phyloP scores from a whole-genome alignment of 1,140 invertebrate genomes.

The Subanguina moxae region DNA sequence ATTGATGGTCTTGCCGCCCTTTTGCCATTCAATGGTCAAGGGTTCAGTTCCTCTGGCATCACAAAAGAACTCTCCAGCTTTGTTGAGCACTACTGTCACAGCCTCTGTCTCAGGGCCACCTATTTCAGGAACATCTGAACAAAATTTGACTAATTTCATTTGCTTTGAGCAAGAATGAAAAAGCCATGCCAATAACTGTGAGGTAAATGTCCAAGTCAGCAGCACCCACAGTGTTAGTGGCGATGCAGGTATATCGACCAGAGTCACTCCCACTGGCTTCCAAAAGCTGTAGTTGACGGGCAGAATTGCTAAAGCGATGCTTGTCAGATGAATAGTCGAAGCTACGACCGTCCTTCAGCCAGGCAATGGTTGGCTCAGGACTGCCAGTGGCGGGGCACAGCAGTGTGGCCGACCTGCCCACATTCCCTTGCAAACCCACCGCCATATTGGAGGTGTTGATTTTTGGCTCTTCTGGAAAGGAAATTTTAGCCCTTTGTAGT shows the following conservation, averaged over 20 bases:
- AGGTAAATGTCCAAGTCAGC: conserved; percentile 48
- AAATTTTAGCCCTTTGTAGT: background rate
- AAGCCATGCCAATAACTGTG: conserved; percentile 31
- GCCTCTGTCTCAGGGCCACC: conserved; percentile 15
- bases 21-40: conserved; percentile 50
- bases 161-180: background rate
- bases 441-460: too few species aligned
- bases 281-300: background rate
- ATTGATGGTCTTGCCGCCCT: background rate
- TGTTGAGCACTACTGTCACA: conserved; percentile 52
- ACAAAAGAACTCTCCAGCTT: conserved; percentile 54
- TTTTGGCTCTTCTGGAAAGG: background rate
- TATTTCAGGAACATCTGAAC: conserved; percentile 24
- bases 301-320: background rate
- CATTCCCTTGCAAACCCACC: conserved; percentile 26
- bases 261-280: conserved; percentile 2
- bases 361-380: conserved; percentile 27
- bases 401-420: conserved; percentile 31
- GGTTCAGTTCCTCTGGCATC: conserved; percentile 36
- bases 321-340: conserved; percentile 32
- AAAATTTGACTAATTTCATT: background rate
- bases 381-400: conserved; percentile 27
- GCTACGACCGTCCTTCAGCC: conserved; percentile 29
- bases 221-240: conserved; percentile 48
- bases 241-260: conserved; percentile 44